Evolutionary conservation across 2,797 vertebrate genomes (phyloP).

Genomic region (Silurus lanzhouensis): DNA sequence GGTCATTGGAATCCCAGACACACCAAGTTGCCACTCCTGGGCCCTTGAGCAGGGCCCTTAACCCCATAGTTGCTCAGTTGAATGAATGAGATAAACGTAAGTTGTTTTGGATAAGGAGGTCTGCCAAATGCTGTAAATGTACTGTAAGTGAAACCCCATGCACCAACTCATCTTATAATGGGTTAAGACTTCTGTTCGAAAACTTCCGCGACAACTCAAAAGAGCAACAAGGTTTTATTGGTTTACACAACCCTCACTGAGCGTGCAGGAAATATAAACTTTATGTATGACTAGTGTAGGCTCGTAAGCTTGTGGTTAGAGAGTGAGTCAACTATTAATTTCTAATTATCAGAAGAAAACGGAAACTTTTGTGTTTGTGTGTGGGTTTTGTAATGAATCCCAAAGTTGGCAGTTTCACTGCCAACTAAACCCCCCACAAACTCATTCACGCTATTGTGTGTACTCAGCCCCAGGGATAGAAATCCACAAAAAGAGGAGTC

Average conservation of each 20-base stretch:
- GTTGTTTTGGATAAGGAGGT: too few species aligned
- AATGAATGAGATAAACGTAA: too few species aligned
- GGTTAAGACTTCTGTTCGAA: neutral
- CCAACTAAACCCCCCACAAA: slow-evolving; percentile 30
- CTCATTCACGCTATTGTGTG: slow-evolving; percentile 23
- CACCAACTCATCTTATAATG: slow-evolving; percentile 2
- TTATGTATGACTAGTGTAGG: slow-evolving; percentile 26
- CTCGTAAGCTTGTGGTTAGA: slow-evolving; percentile 25
- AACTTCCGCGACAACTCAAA: neutral
- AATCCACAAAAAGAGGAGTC: slow-evolving; percentile 2
- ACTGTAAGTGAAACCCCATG: slow-evolving; percentile 29
- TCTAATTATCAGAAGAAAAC: slow-evolving; percentile 31
- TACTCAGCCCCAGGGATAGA: slow-evolving; percentile 4
- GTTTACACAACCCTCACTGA: slow-evolving; percentile 30
- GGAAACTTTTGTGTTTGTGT: slow-evolving; percentile 26
- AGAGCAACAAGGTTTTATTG: slow-evolving; percentile 41
- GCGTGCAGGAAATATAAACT: slow-evolving; percentile 41
- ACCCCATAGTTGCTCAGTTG: too few species aligned
- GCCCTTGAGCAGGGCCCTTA: too few species aligned
- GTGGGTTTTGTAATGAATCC: slow-evolving; percentile 35
- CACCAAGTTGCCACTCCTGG: too few species aligned
- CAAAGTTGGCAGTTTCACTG: slow-evolving; percentile 29
- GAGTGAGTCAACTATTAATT: slow-evolving; percentile 24
- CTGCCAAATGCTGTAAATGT: too few species aligned
- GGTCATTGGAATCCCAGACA: too few species aligned